phyloP scores from a whole-genome alignment of 2,888 invertebrate species.

The Galerucella calmariensis region DNA sequence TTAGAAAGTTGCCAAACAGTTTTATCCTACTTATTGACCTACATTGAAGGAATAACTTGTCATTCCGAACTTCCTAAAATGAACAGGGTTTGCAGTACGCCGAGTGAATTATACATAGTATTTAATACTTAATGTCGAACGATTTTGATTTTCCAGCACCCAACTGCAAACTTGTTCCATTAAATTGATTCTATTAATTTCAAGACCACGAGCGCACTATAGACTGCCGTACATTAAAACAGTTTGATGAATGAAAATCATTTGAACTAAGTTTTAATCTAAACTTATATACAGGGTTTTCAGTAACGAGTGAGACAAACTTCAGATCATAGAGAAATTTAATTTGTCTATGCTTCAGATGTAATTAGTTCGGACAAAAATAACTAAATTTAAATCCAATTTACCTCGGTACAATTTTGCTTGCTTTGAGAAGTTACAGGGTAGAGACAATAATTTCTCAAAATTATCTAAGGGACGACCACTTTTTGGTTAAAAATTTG shows the following conservation, averaged over 20 bases:
- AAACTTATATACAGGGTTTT: neutral
- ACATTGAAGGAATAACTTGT: slow-evolving; percentile 4
- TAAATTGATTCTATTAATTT: slow-evolving; percentile 35
- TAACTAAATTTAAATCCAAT: too few relatives aligned
- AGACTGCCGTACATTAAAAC: neutral
- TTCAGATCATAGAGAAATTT: too few relatives aligned
- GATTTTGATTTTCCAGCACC: slow-evolving; percentile 37
- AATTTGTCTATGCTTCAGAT: too few relatives aligned
- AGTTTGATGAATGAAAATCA: neutral
- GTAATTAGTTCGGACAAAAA: too few relatives aligned
- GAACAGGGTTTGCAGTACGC: slow-evolving; percentile 23
- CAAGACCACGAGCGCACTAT: neutral
- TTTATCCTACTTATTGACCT: slow-evolving; percentile 9
- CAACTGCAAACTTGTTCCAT: slow-evolving; percentile 35
- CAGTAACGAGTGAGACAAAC: too few relatives aligned
- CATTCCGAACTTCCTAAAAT: slow-evolving; percentile 19
- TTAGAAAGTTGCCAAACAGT: neutral
- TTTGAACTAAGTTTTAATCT: neutral
- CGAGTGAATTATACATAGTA: slow-evolving; percentile 36
- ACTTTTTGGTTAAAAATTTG: too few relatives aligned
- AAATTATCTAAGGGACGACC: too few relatives aligned
- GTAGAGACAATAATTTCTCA: too few relatives aligned
- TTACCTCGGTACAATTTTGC: too few relatives aligned
- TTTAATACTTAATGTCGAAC: slow-evolving; percentile 39
- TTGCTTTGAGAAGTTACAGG: too few relatives aligned